Percentiles rank a stretch among this genome's conserved stretches.
Conservation (phyloP, 2,797 vertebrate genomes). For the Mus spretus region DNA sequence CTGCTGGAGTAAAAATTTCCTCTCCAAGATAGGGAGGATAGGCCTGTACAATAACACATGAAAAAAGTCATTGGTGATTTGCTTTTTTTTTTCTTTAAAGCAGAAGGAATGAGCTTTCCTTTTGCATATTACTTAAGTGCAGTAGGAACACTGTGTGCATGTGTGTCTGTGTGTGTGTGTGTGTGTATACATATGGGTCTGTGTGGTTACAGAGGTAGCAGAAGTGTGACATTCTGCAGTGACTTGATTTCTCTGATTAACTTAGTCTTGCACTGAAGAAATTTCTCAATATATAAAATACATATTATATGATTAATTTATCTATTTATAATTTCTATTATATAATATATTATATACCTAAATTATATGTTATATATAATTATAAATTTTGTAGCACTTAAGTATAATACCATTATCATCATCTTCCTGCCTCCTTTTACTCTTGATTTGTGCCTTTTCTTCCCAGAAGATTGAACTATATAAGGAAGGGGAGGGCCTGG, state of each 20-base stretch:
- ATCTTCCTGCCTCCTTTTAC: slow-evolving; percentile 26
- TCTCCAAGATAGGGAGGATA: slow-evolving; percentile 84
- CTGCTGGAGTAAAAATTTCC: slow-evolving; percentile 86
- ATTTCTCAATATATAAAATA: not conserved
- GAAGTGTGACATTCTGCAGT: slow-evolving; percentile 45
- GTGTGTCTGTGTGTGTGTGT: not conserved
- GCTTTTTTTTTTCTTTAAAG: slow-evolving; percentile 72
- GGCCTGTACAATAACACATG: slow-evolving; percentile 81
- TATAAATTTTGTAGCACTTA: slow-evolving; percentile 56
- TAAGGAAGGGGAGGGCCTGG: not conserved
- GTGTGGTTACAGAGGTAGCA: slow-evolving; percentile 32
- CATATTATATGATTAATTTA: too few species aligned
- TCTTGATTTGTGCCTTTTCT: slow-evolving; percentile 66
- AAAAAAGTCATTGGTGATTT: slow-evolving; percentile 85
- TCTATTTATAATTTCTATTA: not conserved
- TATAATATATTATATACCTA: not conserved
- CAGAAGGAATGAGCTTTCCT: slow-evolving; percentile 72
- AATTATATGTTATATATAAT: not conserved
- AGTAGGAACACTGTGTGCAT: not conserved
- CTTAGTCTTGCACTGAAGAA: slow-evolving; percentile 72
- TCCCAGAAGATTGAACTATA: slow-evolving; percentile 2
- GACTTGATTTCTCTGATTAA: slow-evolving; percentile 83
- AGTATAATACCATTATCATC: slow-evolving; percentile 75
- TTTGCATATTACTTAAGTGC: slow-evolving; percentile 64
- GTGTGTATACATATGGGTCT: not conserved